Evolutionary conservation across 2,888 invertebrate genomes (phyloP).

Genomic region (Piscicola geometra): DNA sequence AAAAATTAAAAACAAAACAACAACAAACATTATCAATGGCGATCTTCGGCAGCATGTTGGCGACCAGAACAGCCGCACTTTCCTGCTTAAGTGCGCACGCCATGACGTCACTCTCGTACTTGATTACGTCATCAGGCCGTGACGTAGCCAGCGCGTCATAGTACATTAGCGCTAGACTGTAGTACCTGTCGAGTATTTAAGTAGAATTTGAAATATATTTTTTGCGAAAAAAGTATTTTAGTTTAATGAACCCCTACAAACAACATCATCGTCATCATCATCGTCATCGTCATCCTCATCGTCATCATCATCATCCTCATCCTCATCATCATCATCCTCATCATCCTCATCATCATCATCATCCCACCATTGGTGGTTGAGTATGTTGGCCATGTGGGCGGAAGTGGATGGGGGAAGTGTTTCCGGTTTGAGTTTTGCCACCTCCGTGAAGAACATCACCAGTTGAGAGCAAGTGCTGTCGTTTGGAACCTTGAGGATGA

Average conservation of each 20-base stretch:
- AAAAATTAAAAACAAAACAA: not conserved
- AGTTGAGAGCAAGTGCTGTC: not conserved
- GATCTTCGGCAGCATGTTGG: conserved; percentile 20
- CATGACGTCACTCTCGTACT: conserved; percentile 21
- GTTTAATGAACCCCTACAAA: too few relatives aligned
- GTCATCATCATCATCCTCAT: not conserved
- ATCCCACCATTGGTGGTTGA: conserved; percentile 5
- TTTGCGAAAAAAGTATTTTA: too few relatives aligned
- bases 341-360: not conserved
- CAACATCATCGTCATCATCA: not conserved
- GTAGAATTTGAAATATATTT: too few relatives aligned
- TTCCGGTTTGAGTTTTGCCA: conserved; percentile 33
- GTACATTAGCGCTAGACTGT: conserved; percentile 30
- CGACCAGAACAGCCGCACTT: conserved; percentile 22
- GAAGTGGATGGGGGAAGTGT: not conserved
- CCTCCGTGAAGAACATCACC: conserved; percentile 34
- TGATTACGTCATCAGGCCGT: conserved; percentile 12
- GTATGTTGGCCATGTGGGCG: not conserved
- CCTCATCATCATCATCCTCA: not conserved
- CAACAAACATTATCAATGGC: too few relatives aligned
- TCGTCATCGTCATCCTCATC: not conserved
- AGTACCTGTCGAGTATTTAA: not conserved
- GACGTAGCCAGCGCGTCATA: conserved; percentile 28
- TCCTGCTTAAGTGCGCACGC: not conserved
- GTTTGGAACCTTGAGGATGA: not conserved